phyloP scores from a whole-genome alignment of 2,888 invertebrate genomes.

The Habrosyne pyritoides region DNA sequence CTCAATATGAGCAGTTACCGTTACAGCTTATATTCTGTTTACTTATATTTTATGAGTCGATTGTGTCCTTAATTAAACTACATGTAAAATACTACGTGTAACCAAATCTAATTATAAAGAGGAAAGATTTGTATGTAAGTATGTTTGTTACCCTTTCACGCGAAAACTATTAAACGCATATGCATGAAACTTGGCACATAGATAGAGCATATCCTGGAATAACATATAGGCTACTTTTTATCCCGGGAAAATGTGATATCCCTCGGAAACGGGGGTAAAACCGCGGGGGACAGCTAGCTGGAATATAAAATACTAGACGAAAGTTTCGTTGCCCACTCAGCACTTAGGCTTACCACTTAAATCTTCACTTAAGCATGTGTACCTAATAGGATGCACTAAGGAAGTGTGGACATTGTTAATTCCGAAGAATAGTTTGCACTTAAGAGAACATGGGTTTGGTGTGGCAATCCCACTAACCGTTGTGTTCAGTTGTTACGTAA shows the following conservation, averaged over 20 bases:
- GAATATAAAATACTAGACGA: neutral
- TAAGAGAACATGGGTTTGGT: slow-evolving; percentile 16
- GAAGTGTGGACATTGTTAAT: neutral
- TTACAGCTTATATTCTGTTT: neutral
- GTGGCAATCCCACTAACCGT: slow-evolving; percentile 18
- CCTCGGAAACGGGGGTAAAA: too few species aligned
- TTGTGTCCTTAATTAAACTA: slow-evolving; percentile 3
- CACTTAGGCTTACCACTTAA: neutral
- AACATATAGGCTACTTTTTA: too few species aligned
- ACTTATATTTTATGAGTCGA: slow-evolving; percentile 1
- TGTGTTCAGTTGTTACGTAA: slow-evolving; percentile 1
- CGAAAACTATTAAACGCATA: too few species aligned
- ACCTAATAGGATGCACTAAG: neutral
- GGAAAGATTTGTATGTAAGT: neutral
- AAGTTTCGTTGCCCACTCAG: neutral
- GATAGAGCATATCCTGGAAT: too few species aligned
- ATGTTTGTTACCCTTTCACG: too few species aligned
- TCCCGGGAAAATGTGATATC: too few species aligned
- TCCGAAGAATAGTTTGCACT: slow-evolving; percentile 13
- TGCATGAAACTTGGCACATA: too few species aligned
- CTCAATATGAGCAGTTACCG: slow-evolving; percentile 38
- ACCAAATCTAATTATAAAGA: too few species aligned
- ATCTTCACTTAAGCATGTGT: slow-evolving; percentile 2
- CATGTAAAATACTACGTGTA: neutral
- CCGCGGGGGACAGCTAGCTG: too few species aligned